phyloP scores from a whole-genome alignment of 1,140 invertebrate species.

The Nomia melanderi region DNA sequence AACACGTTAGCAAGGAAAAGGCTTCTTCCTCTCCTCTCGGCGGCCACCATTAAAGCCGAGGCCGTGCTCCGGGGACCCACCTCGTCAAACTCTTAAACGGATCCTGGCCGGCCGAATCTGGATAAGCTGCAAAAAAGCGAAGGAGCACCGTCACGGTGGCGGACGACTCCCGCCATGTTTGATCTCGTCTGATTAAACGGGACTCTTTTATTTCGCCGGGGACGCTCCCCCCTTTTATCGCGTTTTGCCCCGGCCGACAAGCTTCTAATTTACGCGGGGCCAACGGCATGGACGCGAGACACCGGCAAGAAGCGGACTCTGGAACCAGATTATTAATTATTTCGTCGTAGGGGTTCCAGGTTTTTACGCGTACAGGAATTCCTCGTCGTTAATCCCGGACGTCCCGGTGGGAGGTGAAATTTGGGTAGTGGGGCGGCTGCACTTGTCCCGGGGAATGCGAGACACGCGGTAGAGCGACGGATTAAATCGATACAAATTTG shows the following conservation, averaged over 20 bases:
- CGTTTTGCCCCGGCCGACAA: neutral
- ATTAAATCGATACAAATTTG: no score
- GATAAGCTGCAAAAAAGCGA: slow-evolving; percentile 28
- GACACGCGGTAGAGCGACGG: no score
- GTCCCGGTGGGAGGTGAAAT: no score
- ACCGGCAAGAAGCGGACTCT: neutral
- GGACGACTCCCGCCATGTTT: slow-evolving; percentile 16
- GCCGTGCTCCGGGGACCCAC: slow-evolving; percentile 21
- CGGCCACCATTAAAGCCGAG: slow-evolving; percentile 61
- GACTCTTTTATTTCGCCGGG: neutral
- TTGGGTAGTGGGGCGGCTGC: no score
- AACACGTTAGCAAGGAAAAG: slow-evolving; percentile 50
- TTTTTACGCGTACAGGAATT: neutral
- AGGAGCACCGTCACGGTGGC: neutral
- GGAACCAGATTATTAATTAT: slow-evolving; percentile 9
- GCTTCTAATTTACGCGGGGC: slow-evolving; percentile 15
- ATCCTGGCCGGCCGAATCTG: slow-evolving; percentile 38
- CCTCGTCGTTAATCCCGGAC: neutral
- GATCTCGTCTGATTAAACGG: slow-evolving; percentile 39
- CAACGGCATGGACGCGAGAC: neutral
- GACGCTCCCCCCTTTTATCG: slow-evolving; percentile 12
- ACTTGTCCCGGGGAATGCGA: no score
- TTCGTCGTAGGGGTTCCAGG: neutral
- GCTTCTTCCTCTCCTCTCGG: slow-evolving; percentile 67
- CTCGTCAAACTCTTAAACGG: slow-evolving; percentile 44